Evolutionary conservation across 2,797 vertebrate species (phyloP), one percentile per base, ranked within the genome.

Genomic region (Danio choprae): DNA sequence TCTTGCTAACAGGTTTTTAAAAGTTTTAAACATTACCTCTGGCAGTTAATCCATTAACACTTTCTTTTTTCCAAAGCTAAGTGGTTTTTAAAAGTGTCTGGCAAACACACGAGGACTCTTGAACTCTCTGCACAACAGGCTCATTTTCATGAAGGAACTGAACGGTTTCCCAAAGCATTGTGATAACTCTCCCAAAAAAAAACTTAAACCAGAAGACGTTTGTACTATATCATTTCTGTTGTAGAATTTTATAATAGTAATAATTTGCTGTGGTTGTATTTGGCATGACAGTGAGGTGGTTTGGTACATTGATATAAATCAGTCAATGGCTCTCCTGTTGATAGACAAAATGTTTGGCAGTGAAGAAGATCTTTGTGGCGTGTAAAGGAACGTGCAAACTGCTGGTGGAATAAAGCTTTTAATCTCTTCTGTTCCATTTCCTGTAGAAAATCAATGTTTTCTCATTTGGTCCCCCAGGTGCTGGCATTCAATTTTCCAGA

Each of bases 341-440:
- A 77, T 59, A 82, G 70, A 78, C 77, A 65, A 80, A 74, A 74
- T 18, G 63, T 67, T 80, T 83, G 83, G 85, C 85, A 79, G 59
- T 18, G 16, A 44, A 56, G 51, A 53, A 13, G 43, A 70, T 63
- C 53, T 70, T 63, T 65, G 80, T 72, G 74, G 74, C 72, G 80
- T 64, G 60, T 41, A 40, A 63, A 80, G 62, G 73, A 83, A 83
- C 75, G 67, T 83, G 60, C 77, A 77, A 83, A 67, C 67, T 18
- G n/a, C 67, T 60, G 72, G 29, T 71, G 73, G 73, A 80, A 83
- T 70, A 83, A 83, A 80, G 7, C 74, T 40, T 81, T 72, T 77
- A 81, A 64, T 81, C 50, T 71, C 64, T n/a, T 51, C 38, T 4
- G 2, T 64, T 48, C 74, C 74, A 67, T 77, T 77, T 77, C 51